Conservation (phyloP, 2,797 vertebrate genomes). For the Melanotaenia pygmaea region DNA sequence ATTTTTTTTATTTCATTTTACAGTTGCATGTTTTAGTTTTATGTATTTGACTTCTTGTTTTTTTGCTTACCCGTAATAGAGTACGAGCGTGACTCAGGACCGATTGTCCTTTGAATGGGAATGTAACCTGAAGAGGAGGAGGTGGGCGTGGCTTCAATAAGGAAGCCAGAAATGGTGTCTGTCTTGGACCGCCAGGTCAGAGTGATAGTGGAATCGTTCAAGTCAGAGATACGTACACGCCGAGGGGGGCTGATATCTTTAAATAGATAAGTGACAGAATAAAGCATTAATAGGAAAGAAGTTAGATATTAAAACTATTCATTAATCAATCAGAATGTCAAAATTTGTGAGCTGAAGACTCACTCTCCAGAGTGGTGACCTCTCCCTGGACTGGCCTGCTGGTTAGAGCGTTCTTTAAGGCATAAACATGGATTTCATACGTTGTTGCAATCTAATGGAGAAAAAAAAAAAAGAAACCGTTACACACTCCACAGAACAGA, state of each 20-base stretch:
- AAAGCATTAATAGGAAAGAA: background rate
- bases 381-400: constrained; percentile 90
- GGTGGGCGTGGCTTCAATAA: constrained; percentile 88
- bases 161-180: constrained; percentile 93
- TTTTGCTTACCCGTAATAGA: constrained; percentile 88
- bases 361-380: constrained; percentile 93
- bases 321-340: background rate
- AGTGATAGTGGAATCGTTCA: constrained; percentile 92
- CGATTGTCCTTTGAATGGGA: constrained; percentile 87
- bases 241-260: constrained; percentile 94
- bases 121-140: constrained; percentile 69
- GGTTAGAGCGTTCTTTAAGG: constrained; percentile 92
- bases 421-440: constrained; percentile 93
- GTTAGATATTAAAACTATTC: background rate
- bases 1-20: background rate
- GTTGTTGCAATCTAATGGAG: constrained; percentile 88
- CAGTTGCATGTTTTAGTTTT: background rate
- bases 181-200: constrained; percentile 95
- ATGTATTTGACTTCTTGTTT: background rate
- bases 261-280: background rate
- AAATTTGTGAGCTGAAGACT: constrained; percentile 69
- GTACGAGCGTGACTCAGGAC: constrained; percentile 84
- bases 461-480: constrained; percentile 3
- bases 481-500: background rate
- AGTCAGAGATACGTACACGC: constrained; percentile 89